Evolutionary conservation across 2,888 invertebrate species (phyloP).

Genomic region (Oscheius myriophilus): DNA sequence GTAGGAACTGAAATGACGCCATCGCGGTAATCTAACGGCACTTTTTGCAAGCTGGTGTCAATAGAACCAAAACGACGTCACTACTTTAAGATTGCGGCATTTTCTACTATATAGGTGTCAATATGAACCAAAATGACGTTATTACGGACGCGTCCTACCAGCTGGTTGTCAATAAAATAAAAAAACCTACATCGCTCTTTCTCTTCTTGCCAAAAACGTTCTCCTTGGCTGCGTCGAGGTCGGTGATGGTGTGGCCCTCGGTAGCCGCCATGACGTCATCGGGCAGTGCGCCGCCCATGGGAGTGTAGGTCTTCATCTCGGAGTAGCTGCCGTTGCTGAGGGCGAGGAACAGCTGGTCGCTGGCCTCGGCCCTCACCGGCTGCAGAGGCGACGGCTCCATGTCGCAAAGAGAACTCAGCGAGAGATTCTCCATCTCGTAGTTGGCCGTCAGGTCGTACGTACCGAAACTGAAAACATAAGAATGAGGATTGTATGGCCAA

Average conservation of each 20-base stretch:
- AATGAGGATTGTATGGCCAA: neutral
- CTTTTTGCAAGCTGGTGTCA: no score
- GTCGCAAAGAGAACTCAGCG: slow-evolving; percentile 12
- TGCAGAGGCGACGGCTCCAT: slow-evolving; percentile 22
- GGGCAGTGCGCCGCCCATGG: neutral
- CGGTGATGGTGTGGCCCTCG: slow-evolving; percentile 3
- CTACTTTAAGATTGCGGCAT: no score
- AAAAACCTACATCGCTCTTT: slow-evolving; percentile 21
- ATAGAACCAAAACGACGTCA: no score
- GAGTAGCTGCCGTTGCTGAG: slow-evolving; percentile 24
- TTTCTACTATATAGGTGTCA: no score
- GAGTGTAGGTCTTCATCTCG: slow-evolving; percentile 37
- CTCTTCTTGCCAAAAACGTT: slow-evolving; percentile 18
- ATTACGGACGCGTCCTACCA: no score
- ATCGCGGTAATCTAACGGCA: no score
- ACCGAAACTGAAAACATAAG: slow-evolving; percentile 20
- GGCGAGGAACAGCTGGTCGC: slow-evolving; percentile 34
- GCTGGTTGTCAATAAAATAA: no score
- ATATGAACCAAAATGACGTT: no score
- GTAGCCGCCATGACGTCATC: slow-evolving; percentile 3
- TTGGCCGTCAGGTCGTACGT: slow-evolving; percentile 19
- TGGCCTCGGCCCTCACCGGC: slow-evolving; percentile 22
- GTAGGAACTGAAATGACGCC: no score
- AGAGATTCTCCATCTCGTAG: slow-evolving; percentile 13
- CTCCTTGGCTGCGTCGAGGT: slow-evolving; percentile 23